phyloP scores from a whole-genome alignment of 2,113 vertebrate species.

The Protomyctophum bolini region DNA sequence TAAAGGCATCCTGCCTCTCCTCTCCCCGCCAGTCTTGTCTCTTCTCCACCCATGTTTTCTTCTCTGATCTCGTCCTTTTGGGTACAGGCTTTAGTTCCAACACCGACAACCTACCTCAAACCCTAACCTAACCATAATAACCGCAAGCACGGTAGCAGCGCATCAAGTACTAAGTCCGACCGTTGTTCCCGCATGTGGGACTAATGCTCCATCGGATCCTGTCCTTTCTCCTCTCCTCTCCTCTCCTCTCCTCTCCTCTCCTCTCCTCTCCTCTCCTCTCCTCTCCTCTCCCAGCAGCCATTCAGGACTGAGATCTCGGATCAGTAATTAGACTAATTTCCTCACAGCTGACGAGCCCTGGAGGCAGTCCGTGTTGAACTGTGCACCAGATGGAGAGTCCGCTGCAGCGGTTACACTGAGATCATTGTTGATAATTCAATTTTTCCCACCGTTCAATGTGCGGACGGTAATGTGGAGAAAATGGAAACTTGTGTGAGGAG shows the following conservation, averaged over 20 bases:
- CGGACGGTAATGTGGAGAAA: constrained; percentile 26
- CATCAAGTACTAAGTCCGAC: too few species aligned
- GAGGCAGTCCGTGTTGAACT: constrained; percentile 58
- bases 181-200: too few species aligned
- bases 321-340: constrained; percentile 70
- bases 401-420: constrained; percentile 52
- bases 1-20: not conserved
- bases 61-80: constrained; percentile 15
- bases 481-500: constrained; percentile 54
- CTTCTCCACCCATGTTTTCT: constrained; percentile 4
- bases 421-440: constrained; percentile 74
- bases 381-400: constrained; percentile 65
- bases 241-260: constrained; percentile 8
- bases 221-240: constrained; percentile 1
- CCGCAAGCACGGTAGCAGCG: too few species aligned
- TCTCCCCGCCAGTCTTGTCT: constrained; percentile 13
- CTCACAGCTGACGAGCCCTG: constrained; percentile 57
- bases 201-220: too few species aligned
- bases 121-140: too few species aligned
- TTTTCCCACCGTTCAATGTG: constrained; percentile 65
- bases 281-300: constrained; percentile 15
- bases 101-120: too few species aligned
- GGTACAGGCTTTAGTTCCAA: too few species aligned
- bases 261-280: constrained; percentile 20
- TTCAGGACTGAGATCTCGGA: constrained; percentile 41